A percentile compares a stretch with the other conserved stretches of the same genome.
These are phyloP conservation scores for Dioctria linearis DNA, from an alignment of 2,888 invertebrate genomes.

Conservation along the genomic window DNA sequence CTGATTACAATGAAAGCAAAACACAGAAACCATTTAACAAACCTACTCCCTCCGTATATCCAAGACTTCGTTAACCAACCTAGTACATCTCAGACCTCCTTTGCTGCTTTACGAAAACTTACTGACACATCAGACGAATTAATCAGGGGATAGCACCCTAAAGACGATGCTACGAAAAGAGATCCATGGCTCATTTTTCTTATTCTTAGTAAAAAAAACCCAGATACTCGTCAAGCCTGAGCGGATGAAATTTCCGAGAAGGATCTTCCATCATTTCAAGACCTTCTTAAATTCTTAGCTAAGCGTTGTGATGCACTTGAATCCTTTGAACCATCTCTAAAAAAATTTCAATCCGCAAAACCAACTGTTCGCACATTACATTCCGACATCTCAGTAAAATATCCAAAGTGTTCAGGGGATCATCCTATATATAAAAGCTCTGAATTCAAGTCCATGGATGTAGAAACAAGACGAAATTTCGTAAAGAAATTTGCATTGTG, in stretches of 20 bases:
- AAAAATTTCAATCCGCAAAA: not conserved
- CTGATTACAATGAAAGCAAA: too few relatives aligned
- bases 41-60: too few relatives aligned
- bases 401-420: not conserved
- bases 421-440: not conserved
- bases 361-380: not conserved
- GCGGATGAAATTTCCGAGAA: not conserved
- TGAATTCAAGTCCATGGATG: not conserved
- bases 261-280: slow-evolving; percentile 11
- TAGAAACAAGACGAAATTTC: not conserved
- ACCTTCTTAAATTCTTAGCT: not conserved
- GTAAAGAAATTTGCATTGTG: not conserved
- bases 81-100: not conserved
- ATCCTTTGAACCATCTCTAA: not conserved
- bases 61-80: not conserved
- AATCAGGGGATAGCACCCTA: not conserved
- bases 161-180: not conserved
- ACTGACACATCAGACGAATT: slow-evolving; percentile 11
- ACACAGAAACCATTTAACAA: too few relatives aligned
- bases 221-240: slow-evolving; percentile 6
- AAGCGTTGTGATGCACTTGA: slow-evolving; percentile 19
- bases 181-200: slow-evolving; percentile 14
- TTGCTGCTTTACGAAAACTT: not conserved
- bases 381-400: not conserved
- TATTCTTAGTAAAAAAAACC: not conserved